Percentiles rank a stretch among this genome's conserved stretches.
phyloP scores from a whole-genome alignment of 2,888 invertebrate genomes.

The Tipula lateralis region DNA sequence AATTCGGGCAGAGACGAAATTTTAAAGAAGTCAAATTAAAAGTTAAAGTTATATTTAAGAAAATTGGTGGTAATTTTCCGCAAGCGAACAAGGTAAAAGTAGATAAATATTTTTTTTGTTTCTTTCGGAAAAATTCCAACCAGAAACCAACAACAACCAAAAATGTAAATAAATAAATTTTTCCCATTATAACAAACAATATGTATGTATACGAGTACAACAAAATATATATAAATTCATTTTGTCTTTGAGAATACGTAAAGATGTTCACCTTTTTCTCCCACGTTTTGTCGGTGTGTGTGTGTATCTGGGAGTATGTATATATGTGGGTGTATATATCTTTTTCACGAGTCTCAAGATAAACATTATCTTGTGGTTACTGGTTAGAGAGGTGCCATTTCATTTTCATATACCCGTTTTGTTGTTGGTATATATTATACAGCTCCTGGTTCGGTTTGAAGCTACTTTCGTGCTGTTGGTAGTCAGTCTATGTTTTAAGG shows the following conservation, averaged over 20 bases:
- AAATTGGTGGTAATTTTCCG: background rate
- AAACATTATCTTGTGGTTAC: background rate
- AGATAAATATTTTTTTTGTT: background rate
- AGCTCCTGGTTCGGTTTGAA: background rate
- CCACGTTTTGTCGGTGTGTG: background rate
- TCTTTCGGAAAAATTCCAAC: background rate
- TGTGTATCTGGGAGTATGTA: background rate
- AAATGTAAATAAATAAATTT: conserved; percentile 11
- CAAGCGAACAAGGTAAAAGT: background rate
- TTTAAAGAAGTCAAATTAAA: conserved; percentile 6
- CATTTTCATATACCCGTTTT: background rate
- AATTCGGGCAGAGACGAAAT: no score
- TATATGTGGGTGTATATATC: background rate
- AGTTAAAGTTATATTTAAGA: background rate
- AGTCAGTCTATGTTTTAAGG: background rate
- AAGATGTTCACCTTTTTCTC: background rate
- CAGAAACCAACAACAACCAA: background rate
- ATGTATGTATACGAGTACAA: background rate
- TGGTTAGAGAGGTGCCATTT: background rate
- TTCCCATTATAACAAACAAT: background rate
- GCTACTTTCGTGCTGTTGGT: background rate
- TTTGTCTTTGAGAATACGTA: background rate
- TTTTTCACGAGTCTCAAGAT: background rate
- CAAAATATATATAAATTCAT: background rate
- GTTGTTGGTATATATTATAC: background rate